These are phyloP conservation scores for Pseudorhombus dupliciocellatus DNA, from an alignment of 2,113 vertebrate species.

Conservation along the genomic window DNA sequence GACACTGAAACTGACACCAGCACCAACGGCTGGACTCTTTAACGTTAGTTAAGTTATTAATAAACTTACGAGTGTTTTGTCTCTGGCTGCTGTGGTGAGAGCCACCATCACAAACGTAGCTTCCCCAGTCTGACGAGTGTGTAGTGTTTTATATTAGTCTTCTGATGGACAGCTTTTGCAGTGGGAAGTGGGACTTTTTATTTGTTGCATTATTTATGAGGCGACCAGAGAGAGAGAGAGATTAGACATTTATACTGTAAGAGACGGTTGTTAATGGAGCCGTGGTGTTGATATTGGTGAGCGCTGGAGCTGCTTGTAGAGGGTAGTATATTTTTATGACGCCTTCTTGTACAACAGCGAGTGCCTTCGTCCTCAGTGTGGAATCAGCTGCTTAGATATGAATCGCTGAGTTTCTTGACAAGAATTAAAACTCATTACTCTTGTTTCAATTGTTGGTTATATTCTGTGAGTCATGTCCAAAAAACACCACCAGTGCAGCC, in stretches of 20 bases:
- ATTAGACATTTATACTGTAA: not conserved
- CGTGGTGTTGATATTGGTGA: not conserved
- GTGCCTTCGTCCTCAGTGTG: conserved; percentile 27
- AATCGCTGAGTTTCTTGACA: not conserved
- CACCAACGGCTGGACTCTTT: no score
- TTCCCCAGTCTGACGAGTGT: not conserved
- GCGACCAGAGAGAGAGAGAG: not conserved
- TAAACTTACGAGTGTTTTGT: no score
- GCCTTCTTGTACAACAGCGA: conserved; percentile 15
- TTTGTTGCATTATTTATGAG: conserved; percentile 40
- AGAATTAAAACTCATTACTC: not conserved
- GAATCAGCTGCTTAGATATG: conserved; percentile 1
- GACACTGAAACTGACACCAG: no score
- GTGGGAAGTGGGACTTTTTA: conserved; percentile 3
- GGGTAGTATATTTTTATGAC: not conserved
- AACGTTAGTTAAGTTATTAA: no score
- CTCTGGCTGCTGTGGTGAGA: no score
- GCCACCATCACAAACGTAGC: not conserved
- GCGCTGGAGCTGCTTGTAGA: not conserved
- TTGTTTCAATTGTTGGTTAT: not conserved
- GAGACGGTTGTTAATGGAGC: no score
- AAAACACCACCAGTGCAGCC: not conserved
- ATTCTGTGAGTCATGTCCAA: not conserved
- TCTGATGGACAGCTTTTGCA: not conserved
- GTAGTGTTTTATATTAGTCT: not conserved